These are phyloP conservation scores for Trachemys scripta DNA, from an alignment of 2,113 vertebrate genomes.

Conservation along the genomic window DNA sequence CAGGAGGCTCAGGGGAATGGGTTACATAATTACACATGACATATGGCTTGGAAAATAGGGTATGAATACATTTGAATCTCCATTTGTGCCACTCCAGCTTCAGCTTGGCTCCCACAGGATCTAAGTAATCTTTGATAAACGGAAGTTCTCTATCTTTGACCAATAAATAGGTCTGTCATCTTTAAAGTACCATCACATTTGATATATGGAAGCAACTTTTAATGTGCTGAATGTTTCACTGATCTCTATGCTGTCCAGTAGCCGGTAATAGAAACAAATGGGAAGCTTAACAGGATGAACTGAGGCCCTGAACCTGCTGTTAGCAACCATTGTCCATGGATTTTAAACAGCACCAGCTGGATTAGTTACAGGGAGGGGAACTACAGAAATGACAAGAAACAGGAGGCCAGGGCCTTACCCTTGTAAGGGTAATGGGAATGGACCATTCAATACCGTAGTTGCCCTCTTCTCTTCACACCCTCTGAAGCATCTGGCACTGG, in stretches of 20 bases:
- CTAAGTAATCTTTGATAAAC: not conserved
- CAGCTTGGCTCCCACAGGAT: not conserved
- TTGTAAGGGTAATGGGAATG: not conserved
- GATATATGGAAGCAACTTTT: not conserved
- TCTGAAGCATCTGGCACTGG: not conserved
- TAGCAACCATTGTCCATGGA: not conserved
- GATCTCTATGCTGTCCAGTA: not conserved
- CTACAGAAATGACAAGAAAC: not conserved
- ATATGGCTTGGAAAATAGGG: not conserved
- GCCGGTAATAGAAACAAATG: not conserved
- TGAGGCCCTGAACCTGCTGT: not conserved
- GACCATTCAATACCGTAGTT: not conserved
- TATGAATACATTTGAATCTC: not conserved
- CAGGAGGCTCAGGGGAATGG: not conserved
- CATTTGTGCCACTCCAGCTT: not conserved
- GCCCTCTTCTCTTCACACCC: not conserved
- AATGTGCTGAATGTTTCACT: not conserved
- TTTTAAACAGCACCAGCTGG: not conserved
- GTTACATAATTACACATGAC: not conserved
- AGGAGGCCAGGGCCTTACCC: not conserved
- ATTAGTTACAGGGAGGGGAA: not conserved
- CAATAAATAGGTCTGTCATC: too few species aligned
- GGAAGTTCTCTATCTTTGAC: not conserved
- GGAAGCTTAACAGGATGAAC: not conserved
- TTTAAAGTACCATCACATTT: not conserved